Percentiles rank a stretch among this genome's conserved stretches.
These are phyloP conservation scores for Fragum fragum DNA, from an alignment of 2,888 invertebrate species.

Conservation along the genomic window DNA sequence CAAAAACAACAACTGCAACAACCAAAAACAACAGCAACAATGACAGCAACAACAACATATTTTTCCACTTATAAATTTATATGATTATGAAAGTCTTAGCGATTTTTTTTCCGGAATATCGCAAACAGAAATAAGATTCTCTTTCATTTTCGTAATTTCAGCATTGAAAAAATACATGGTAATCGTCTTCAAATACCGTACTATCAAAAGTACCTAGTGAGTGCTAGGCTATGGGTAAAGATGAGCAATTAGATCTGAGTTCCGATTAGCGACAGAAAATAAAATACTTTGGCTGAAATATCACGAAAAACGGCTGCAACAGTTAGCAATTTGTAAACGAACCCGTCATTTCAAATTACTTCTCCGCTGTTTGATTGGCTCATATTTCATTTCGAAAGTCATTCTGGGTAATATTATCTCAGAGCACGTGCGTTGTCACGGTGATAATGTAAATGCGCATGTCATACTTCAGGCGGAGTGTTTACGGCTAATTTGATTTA, in stretches of 20 bases:
- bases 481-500: constrained; percentile 28
- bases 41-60: too few species aligned
- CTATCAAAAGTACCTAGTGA: too few species aligned
- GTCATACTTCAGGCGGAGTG: constrained; percentile 12
- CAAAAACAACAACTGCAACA: too few species aligned
- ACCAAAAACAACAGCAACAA: too few species aligned
- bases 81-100: too few species aligned
- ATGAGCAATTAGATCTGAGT: neutral
- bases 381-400: constrained; percentile 22
- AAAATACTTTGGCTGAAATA: neutral
- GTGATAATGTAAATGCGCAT: constrained; percentile 31
- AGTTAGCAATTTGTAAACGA: constrained; percentile 24
- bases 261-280: constrained; percentile 3
- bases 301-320: constrained; percentile 20
- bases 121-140: too few species aligned
- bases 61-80: too few species aligned
- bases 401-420: constrained; percentile 32
- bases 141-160: too few species aligned
- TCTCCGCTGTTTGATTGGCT: constrained; percentile 20
- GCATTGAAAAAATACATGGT: too few species aligned
- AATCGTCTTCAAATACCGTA: too few species aligned
- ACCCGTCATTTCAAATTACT: constrained; percentile 23
- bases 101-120: too few species aligned
- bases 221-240: neutral
- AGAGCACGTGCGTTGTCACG: constrained; percentile 27